Base-by-base conservation (phyloP, 2,113 vertebrate genomes). In the Eclectus roratus region DNA sequence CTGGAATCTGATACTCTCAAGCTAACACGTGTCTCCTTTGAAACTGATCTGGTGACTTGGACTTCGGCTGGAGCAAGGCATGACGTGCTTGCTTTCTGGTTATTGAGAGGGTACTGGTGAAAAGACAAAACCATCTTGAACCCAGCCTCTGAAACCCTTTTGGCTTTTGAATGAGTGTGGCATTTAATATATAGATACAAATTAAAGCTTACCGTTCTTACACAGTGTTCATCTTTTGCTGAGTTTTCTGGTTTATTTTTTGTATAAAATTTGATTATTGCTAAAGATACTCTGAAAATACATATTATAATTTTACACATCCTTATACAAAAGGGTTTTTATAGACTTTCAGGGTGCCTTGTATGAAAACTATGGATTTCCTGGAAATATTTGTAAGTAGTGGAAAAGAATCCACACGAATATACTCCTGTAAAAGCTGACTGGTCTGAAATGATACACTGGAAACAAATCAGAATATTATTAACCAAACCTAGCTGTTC, bases 331-430 rank as follows among this genome's bases (percentile, higher is more conserved):
- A 44, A n/a, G 12, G 5, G 13, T 50, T 17, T 61, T 72, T 73
- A 6, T 44, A 52, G 44, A 16, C 7, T 69, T 80, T 4, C 13
- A 7, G 19, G 27, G 20, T 64, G 7, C 43, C 41, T 68, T 46
- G 8, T 66, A 43, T 53, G 47, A 66, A 68, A 85, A 73, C 2
- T 19, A 2, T 52, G 56, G 7, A 20, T 88, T 95, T 83, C 21
- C 41, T 6, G 1, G 31, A 81, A 72, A 18, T n/a, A 15, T 27
- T 71, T 74, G 9, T 61, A 23, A 58, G 20, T 79, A 61, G 6
- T 46, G 1, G 77, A 33, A 88, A 72, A 55, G 13, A 24, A 1
- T 0, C 4, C 27, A 6, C 7, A 35, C 4, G 31, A 13, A 17
- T 15, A 4, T 41, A 58, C 4, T 65, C 1, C 20, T 3, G 3